These are phyloP conservation scores for Enhydra lutris DNA, from an alignment of 2,113 vertebrate species.

Conservation along the genomic window DNA sequence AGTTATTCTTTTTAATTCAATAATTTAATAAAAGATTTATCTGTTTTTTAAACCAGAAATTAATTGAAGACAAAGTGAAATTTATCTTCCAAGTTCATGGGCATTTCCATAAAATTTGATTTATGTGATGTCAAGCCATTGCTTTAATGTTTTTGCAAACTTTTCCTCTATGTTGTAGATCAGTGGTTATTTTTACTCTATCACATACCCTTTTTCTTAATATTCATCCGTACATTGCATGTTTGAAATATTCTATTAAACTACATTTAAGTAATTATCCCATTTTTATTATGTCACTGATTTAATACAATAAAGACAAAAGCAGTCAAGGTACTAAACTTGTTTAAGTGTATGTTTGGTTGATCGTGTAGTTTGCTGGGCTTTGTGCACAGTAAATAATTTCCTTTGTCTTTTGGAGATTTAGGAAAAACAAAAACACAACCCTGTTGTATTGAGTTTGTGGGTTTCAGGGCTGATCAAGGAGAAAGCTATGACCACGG, in stretches of 20 bases:
- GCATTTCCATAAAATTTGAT: neutral
- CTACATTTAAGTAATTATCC: neutral
- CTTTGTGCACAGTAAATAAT: neutral
- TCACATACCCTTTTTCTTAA: neutral
- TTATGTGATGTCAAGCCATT: neutral
- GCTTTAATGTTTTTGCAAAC: neutral
- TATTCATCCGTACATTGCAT: neutral
- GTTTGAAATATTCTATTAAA: neutral
- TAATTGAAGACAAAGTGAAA: neutral
- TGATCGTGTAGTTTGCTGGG: neutral
- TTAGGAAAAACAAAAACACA: neutral
- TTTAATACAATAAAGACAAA: neutral
- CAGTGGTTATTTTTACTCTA: neutral
- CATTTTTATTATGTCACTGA: neutral
- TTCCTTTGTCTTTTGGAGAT: neutral
- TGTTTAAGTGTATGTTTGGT: neutral
- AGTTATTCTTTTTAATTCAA: neutral
- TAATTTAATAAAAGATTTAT: neutral
- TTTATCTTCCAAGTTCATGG: neutral
- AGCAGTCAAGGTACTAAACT: neutral
- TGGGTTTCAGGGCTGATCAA: neutral
- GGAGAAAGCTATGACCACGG: neutral
- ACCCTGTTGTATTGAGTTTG: neutral
- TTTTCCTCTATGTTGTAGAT: neutral
- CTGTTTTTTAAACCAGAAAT: neutral